Evolutionary conservation across 2,113 vertebrate genomes (phyloP).

Genomic region (Forbesichthys agassizii): DNA sequence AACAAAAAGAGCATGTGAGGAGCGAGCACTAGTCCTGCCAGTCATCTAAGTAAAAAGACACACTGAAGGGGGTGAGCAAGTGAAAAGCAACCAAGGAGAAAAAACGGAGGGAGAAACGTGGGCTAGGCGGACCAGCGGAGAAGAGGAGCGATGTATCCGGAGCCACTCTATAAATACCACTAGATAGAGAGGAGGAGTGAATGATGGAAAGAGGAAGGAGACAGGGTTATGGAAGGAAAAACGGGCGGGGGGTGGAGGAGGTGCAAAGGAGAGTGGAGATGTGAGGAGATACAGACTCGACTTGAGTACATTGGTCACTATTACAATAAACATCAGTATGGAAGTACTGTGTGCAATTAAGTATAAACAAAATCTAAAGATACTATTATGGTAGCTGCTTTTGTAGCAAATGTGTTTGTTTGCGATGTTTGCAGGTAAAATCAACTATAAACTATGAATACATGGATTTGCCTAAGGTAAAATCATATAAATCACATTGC

Average conservation of each 20-base stretch:
- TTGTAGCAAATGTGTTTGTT: no score
- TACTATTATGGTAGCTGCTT: no score
- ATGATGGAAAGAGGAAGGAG: constrained; percentile 54
- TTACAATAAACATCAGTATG: no score
- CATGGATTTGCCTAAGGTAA: no score
- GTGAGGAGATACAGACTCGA: neutral
- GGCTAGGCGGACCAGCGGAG: neutral
- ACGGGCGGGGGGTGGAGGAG: constrained; percentile 7
- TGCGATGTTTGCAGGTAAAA: no score
- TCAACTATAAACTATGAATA: no score
- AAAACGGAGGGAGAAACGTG: neutral
- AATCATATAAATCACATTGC: no score
- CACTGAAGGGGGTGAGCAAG: neutral
- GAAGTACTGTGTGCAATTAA: no score
- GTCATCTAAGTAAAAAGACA: neutral
- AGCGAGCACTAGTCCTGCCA: constrained; percentile 16
- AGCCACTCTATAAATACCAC: constrained; percentile 67
- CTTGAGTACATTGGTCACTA: no score
- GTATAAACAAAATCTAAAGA: no score
- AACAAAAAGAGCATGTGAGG: constrained; percentile 1
- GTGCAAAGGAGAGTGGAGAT: constrained; percentile 9
- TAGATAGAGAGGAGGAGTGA: constrained; percentile 35
- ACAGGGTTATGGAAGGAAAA: constrained; percentile 46
- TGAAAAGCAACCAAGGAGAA: neutral
- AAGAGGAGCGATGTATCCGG: constrained; percentile 45